Evolutionary conservation across 2,113 vertebrate species (phyloP), one percentile per base, ranked within the genome.

Genomic region (Bos javanicus): DNA sequence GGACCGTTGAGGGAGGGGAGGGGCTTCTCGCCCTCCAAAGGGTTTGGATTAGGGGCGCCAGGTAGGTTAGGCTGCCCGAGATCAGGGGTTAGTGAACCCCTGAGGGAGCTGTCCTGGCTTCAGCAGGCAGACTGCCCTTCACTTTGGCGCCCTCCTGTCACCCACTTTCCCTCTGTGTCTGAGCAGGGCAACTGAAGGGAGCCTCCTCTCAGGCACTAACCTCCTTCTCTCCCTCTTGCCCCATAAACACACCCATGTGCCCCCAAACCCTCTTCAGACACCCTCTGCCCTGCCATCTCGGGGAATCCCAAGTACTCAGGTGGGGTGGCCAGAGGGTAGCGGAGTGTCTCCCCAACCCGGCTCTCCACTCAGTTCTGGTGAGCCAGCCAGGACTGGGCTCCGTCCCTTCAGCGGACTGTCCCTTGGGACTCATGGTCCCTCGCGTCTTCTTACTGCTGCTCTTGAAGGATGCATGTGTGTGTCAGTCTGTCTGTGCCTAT

Each of bases 221-320:
- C 2, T 76, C 21, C 17, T 81, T 21, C 71, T 92, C 33, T 93
- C 48, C 56, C 57, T 46, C 28, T 80, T 78, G 90, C 36, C 36
- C 64, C 39, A 82, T 87, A 95, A 67, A 54, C 36, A 67, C 19
- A 36, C 30, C 78, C 15, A 1, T 17, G 54, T 30, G 23, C 56
- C 59, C 57, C 15, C 81, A 84, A 50, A 21, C 33, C 33, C 46
- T 94, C 85, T 90, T 98, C 86, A 84, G 62, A 76, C 25, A 48
- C 10, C 39, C 25, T 85, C 43, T 87, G 81, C 81, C 71, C 12
- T 30, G 30, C 83, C 78, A 48, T 96, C 84, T 54, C 36, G 71
- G 62, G 57, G 59, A 97, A 95, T 95, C 90, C 46, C 80, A 96
- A 62, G 59, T 43, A 67, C 96, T 80, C 87, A 26, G 6, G 81